Evolutionary conservation across 2,797 vertebrate genomes (phyloP).

Genomic region (Sparidentex hasta): DNA sequence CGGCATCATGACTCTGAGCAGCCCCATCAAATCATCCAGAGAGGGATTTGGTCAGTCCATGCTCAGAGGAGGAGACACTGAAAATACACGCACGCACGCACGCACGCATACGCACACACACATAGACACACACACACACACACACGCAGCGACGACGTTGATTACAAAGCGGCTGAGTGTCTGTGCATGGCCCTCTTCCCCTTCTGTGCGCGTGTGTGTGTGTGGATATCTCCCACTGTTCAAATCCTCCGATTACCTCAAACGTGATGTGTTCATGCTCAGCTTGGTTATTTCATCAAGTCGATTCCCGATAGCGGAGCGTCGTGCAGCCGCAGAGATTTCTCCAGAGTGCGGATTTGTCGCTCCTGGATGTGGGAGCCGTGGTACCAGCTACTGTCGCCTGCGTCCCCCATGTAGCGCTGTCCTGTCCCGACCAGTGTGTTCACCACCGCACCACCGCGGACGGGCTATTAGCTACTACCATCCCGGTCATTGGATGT

Average conservation of each 20-base stretch:
- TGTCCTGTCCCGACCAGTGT: conserved; percentile 60
- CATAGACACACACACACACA: conserved; percentile 43
- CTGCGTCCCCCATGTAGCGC: conserved; percentile 59
- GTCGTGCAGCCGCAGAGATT: background rate
- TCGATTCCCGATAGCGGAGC: background rate
- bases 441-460: conserved; percentile 51
- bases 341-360: conserved; percentile 22
- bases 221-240: conserved; percentile 40
- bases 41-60: conserved; percentile 86
- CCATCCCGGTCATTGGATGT: conserved; percentile 70
- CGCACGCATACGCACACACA: conserved; percentile 3
- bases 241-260: conserved; percentile 58
- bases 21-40: conserved; percentile 93
- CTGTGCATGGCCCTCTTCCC: conserved; percentile 71
- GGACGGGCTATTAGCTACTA: conserved; percentile 35
- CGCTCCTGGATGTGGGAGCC: conserved; percentile 18
- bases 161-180: conserved; percentile 71
- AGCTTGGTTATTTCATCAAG: conserved; percentile 21
- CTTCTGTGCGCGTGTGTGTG: conserved; percentile 5
- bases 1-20: conserved; percentile 98
- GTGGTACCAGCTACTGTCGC: conserved; percentile 47
- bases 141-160: conserved; percentile 50
- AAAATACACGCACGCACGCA: conserved; percentile 47
- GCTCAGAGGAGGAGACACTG: conserved; percentile 59
- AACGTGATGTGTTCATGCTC: conserved; percentile 53